These are phyloP conservation scores for Falcaria lacertinaria DNA, from an alignment of 2,888 invertebrate genomes.

Conservation along the genomic window DNA sequence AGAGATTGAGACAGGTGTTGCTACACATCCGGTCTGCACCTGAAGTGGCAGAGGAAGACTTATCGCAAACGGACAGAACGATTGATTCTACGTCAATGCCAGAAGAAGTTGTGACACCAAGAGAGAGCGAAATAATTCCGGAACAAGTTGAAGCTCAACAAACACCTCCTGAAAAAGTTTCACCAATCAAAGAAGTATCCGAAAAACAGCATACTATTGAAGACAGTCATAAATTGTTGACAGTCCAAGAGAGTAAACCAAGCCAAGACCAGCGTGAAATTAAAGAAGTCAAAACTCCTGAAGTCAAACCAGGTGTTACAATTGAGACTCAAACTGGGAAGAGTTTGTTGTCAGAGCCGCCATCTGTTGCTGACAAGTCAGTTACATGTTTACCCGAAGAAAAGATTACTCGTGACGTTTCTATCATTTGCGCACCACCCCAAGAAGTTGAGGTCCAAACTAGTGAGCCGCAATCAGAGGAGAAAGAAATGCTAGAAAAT, in stretches of 20 bases:
- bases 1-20: constrained; percentile 71
- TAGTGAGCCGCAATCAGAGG: constrained; percentile 68
- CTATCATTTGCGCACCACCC: constrained; percentile 74
- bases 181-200: constrained; percentile 10
- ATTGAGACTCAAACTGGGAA: constrained; percentile 85
- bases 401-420: constrained; percentile 67
- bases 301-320: constrained; percentile 36
- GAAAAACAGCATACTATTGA: constrained; percentile 19
- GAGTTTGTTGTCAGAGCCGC: constrained; percentile 73
- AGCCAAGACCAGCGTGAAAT: constrained; percentile 24
- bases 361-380: constrained; percentile 64
- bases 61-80: constrained; percentile 80
- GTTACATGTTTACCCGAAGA: constrained; percentile 58
- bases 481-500: constrained; percentile 78
- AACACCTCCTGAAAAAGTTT: constrained; percentile 16
- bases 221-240: constrained; percentile 28
- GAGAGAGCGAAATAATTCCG: constrained; percentile 35
- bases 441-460: constrained; percentile 83
- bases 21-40: constrained; percentile 51
- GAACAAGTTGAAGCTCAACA: constrained; percentile 19
- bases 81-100: constrained; percentile 86
- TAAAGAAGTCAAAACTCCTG: constrained; percentile 21
- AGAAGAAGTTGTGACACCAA: constrained; percentile 80
- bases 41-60: constrained; percentile 65
- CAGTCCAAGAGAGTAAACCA: constrained; percentile 39